phyloP scores from a whole-genome alignment of 2,888 invertebrate genomes.

The Acrocera orbiculus region DNA sequence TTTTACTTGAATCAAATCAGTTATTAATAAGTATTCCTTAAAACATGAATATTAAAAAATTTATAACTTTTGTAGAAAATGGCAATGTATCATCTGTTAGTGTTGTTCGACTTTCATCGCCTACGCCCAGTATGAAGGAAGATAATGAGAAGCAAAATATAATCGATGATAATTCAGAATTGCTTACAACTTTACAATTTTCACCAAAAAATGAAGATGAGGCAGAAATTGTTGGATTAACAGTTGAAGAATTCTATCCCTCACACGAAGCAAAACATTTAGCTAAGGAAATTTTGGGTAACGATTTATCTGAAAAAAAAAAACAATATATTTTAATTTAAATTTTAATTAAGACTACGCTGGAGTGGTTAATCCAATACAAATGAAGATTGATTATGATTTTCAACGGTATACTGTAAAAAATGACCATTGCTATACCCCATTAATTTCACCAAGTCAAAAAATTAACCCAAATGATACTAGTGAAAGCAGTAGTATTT shows the following conservation, averaged over 20 bases:
- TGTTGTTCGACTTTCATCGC: conserved; percentile 38
- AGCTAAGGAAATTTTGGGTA: conserved; percentile 33
- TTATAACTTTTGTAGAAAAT: no score
- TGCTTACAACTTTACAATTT: conserved; percentile 31
- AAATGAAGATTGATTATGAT: conserved; percentile 25
- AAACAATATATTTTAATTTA: conserved; percentile 2
- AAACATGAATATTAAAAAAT: no score
- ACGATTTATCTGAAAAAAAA: conserved; percentile 7
- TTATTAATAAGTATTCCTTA: no score
- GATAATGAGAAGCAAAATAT: conserved; percentile 19
- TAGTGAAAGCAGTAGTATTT: no score
- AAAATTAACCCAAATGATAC: no score
- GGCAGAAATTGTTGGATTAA: conserved; percentile 41
- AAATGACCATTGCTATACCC: conserved; percentile 70
- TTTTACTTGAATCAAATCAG: no score
- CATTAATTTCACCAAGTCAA: conserved; percentile 47
- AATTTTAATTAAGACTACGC: conserved; percentile 21
- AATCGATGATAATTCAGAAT: conserved; percentile 35
- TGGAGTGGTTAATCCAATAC: conserved; percentile 22
- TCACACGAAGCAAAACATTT: conserved; percentile 30
- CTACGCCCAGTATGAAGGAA: conserved; percentile 29
- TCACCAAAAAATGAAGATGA: conserved; percentile 10
- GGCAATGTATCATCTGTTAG: conserved; percentile 43
- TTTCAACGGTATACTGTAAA: conserved; percentile 35
- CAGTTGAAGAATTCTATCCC: conserved; percentile 47